Evolutionary conservation across 92 coral and sea anemone genomes (phyloP).

Genomic region (Plumapathes pennacea): DNA sequence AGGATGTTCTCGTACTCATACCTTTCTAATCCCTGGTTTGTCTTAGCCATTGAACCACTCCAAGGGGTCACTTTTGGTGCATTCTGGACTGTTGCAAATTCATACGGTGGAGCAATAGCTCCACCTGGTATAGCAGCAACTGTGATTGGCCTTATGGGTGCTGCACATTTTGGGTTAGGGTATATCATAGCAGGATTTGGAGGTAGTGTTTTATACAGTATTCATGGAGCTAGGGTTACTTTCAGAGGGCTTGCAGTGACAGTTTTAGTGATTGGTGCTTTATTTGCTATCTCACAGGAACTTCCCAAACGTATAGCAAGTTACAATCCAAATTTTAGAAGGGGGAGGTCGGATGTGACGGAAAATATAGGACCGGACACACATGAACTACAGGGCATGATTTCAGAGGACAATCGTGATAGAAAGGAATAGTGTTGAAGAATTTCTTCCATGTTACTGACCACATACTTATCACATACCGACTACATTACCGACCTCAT

Average conservation of each 20-base stretch:
- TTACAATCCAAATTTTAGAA: no score
- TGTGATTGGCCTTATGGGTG: constrained; percentile 36
- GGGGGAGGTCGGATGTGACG: no score
- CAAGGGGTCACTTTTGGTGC: constrained; percentile 62
- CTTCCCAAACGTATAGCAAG: no score
- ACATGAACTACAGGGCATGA: no score
- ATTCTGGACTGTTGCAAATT: constrained; percentile 59
- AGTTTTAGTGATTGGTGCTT: constrained; percentile 17
- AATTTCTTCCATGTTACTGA: no score
- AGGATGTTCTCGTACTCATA: constrained; percentile 46
- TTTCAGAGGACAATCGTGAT: no score
- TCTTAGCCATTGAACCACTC: constrained; percentile 38
- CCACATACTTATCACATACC: no score
- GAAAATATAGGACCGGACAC: no score
- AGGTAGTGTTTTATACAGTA: constrained; percentile 35
- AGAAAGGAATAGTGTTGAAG: no score
- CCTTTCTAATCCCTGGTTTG: constrained; percentile 42
- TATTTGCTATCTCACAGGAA: constrained; percentile 31
- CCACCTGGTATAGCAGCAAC: constrained; percentile 55
- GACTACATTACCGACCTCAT: no score
- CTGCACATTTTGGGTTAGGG: constrained; percentile 51
- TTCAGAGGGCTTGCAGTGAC: constrained; percentile 40
- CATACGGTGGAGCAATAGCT: constrained; percentile 40
- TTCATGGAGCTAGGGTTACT: constrained; percentile 35
- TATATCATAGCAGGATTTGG: constrained; percentile 38